Conservation (phyloP, 1,140 invertebrate species). For the Drosophila baimaii region DNA sequence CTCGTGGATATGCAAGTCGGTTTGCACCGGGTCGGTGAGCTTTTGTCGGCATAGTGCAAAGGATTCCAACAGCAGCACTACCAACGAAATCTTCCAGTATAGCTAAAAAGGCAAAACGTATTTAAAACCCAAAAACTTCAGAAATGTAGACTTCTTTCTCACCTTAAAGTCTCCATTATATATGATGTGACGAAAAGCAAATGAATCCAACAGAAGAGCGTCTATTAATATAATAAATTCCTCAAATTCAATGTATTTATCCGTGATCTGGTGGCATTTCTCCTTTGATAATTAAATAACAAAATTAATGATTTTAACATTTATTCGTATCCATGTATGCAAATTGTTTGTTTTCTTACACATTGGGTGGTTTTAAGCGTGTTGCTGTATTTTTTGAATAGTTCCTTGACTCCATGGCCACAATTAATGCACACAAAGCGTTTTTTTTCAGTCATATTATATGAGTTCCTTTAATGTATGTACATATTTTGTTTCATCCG, state of each 20-base stretch:
- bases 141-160: neutral
- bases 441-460: slow-evolving; percentile 35
- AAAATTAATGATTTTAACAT: neutral
- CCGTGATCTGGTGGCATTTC: slow-evolving; percentile 89
- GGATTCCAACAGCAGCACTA: slow-evolving; percentile 86
- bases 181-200: slow-evolving; percentile 93
- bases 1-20: slow-evolving; percentile 85
- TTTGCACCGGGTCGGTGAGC: slow-evolving; percentile 67
- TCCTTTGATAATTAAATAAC: slow-evolving; percentile 85
- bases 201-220: slow-evolving; percentile 90
- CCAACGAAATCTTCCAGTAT: slow-evolving; percentile 87
- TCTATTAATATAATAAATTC: slow-evolving; percentile 93
- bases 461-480: too few relatives aligned
- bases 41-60: slow-evolving; percentile 86
- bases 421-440: slow-evolving; percentile 88
- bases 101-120: slow-evolving; percentile 83
- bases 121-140: neutral
- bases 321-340: too few relatives aligned
- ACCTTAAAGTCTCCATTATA: slow-evolving; percentile 91
- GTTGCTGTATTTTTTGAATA: slow-evolving; percentile 89
- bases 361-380: slow-evolving; percentile 89
- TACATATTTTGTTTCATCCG: neutral
- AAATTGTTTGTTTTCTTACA: slow-evolving; percentile 85
- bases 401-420: slow-evolving; percentile 86
- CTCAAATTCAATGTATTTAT: slow-evolving; percentile 96